Conservation (phyloP, 2,797 vertebrate genomes). For the Gymnothorax reevesii region DNA sequence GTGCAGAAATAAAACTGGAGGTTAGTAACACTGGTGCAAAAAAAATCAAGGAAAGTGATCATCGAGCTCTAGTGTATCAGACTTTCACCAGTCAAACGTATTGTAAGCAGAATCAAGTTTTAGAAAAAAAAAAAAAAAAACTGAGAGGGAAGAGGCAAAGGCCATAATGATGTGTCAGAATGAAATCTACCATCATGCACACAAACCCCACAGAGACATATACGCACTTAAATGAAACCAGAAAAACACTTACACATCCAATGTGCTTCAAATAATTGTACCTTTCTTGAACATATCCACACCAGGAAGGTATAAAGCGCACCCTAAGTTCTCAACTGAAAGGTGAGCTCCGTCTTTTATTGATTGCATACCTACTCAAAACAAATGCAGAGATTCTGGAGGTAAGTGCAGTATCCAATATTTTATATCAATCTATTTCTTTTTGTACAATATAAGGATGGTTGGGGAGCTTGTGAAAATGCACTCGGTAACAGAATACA, state of each 20-base stretch:
- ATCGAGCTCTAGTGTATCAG: neutral
- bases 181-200: neutral
- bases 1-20: too few species aligned
- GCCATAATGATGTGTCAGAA: neutral
- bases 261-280: neutral
- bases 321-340: conserved; percentile 31
- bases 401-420: too few species aligned
- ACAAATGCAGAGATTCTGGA: neutral
- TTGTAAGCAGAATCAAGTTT: neutral
- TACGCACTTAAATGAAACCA: neutral
- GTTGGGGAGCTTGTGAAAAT: too few species aligned
- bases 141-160: neutral
- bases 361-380: neutral
- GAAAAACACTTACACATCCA: neutral
- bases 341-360: conserved; percentile 23
- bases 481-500: too few species aligned
- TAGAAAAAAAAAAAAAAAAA: neutral
- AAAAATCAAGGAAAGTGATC: too few species aligned
- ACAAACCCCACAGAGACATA: neutral
- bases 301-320: conserved; percentile 18
- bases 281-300: neutral
- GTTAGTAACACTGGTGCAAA: too few species aligned
- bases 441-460: too few species aligned
- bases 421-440: too few species aligned
- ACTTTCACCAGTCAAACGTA: neutral